phyloP scores from a whole-genome alignment of 2,888 invertebrate genomes.

The Alloscopus bannaensis region DNA sequence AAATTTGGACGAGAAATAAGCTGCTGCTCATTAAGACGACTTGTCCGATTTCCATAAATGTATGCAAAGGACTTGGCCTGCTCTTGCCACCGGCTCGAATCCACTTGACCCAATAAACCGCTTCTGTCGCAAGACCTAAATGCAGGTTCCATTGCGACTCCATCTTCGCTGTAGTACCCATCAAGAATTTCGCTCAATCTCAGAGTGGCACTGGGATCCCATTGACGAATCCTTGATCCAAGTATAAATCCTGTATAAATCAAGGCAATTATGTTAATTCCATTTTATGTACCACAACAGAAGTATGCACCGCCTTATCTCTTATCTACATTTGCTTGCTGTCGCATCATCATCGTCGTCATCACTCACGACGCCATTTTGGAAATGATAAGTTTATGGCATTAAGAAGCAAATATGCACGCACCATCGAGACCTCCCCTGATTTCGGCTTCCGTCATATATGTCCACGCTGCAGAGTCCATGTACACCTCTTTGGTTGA shows the following conservation, averaged over 20 bases:
- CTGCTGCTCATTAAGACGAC: conserved; percentile 17
- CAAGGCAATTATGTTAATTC: background rate
- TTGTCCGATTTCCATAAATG: conserved; percentile 64
- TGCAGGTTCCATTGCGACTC: conserved; percentile 60
- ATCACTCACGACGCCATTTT: no score
- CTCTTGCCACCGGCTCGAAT: conserved; percentile 31
- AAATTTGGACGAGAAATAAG: conserved; percentile 26
- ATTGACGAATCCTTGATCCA: conserved; percentile 60
- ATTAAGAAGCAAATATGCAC: background rate
- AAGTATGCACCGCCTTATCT: no score
- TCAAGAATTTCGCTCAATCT: conserved; percentile 66
- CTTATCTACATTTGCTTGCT: no score
- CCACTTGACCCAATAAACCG: conserved; percentile 35
- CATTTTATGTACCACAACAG: no score
- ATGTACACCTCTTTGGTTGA: conserved; percentile 54
- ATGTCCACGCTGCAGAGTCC: conserved; percentile 62
- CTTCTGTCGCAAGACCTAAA: conserved; percentile 66
- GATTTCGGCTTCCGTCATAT: conserved; percentile 71
- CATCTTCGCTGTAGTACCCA: conserved; percentile 70
- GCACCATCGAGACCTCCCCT: conserved; percentile 72
- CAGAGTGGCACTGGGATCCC: conserved; percentile 48
- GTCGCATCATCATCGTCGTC: no score
- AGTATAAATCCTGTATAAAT: conserved; percentile 63
- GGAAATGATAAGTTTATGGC: conserved; percentile 10
- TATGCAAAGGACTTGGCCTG: conserved; percentile 68